Conservation (phyloP, 2,113 vertebrate species). For the Junco hyemalis region DNA sequence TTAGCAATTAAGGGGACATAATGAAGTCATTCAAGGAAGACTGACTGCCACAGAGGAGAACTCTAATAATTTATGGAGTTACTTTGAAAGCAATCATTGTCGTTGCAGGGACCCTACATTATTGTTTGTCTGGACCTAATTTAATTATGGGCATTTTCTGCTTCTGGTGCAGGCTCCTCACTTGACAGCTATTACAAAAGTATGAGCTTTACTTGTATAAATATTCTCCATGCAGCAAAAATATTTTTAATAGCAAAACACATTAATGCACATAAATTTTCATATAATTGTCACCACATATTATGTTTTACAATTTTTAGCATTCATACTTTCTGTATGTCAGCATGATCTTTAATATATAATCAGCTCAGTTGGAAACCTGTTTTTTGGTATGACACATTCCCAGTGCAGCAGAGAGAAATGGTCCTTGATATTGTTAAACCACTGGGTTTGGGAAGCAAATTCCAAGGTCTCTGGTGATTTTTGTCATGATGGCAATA, state of each 20-base stretch:
- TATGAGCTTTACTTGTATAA: neutral
- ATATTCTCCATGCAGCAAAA: neutral
- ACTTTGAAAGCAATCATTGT: neutral
- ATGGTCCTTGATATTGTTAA: neutral
- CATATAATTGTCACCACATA: neutral
- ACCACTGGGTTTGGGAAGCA: neutral
- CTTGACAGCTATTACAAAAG: neutral
- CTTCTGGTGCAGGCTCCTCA: neutral
- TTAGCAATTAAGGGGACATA: neutral
- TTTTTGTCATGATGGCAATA: neutral
- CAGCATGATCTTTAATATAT: neutral
- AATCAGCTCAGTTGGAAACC: neutral
- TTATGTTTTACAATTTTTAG: neutral
- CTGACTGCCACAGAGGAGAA: neutral
- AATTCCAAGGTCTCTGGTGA: neutral
- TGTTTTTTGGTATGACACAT: neutral
- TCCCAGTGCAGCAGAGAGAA: neutral
- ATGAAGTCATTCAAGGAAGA: neutral
- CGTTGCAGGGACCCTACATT: neutral
- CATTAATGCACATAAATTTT: neutral
- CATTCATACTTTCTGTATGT: neutral
- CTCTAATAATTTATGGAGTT: neutral
- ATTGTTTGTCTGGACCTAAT: neutral
- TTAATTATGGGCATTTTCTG: neutral
- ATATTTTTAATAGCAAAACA: neutral